Conservation (phyloP, 2,113 vertebrate species). For the Alaudala cheleensis region DNA sequence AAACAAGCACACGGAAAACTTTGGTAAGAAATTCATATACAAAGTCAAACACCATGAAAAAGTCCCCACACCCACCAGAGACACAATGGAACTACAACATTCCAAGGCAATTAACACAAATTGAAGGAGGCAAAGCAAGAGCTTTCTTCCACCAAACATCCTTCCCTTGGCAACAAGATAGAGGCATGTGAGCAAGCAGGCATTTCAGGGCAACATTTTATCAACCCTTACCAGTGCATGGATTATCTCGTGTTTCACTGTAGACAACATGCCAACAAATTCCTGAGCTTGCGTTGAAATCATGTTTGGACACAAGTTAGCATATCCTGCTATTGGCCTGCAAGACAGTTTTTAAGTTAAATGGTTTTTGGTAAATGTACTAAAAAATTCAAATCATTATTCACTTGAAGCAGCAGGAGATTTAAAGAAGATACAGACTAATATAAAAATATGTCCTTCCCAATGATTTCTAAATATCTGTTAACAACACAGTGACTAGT, state of each 20-base stretch:
- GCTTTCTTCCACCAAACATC: neutral
- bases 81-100: neutral
- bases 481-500: neutral
- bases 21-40: neutral
- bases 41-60: neutral
- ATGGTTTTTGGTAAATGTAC: neutral
- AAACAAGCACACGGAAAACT: neutral
- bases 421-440: neutral
- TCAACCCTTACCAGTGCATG: constrained; percentile 87
- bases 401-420: neutral
- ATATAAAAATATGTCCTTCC: neutral
- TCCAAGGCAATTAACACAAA: neutral
- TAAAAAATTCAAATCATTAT: neutral
- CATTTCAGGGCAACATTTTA: neutral
- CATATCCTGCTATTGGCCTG: constrained; percentile 95
- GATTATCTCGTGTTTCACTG: constrained; percentile 97
- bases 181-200: neutral
- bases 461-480: neutral
- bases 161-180: neutral
- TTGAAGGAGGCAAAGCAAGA: neutral
- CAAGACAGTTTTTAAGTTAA: neutral
- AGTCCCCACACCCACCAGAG: neutral
- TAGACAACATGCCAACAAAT: constrained; percentile 94
- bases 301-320: constrained; percentile 96
- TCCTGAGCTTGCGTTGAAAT: constrained; percentile 94